These are phyloP conservation scores for Struthio camelus DNA, from an alignment of 2,113 vertebrate species.

Conservation along the genomic window DNA sequence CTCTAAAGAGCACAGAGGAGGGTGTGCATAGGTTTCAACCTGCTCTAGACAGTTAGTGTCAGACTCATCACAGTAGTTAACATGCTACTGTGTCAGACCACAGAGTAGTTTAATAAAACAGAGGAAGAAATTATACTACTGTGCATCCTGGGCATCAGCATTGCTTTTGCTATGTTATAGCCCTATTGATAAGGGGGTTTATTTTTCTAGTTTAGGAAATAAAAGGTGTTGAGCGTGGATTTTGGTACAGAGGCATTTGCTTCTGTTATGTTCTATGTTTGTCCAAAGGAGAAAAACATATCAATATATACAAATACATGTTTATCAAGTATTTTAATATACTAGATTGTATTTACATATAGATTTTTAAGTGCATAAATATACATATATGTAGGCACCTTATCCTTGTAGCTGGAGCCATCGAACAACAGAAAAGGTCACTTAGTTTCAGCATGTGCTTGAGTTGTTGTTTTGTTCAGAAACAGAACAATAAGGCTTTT, in stretches of 20 bases:
- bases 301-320: neutral
- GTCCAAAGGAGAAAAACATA: neutral
- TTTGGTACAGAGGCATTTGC: neutral
- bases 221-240: neutral
- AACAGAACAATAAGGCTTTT: neutral
- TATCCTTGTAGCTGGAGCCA: neutral
- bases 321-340: neutral
- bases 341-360: neutral
- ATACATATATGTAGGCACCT: neutral
- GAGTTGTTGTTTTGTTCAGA: conserved; percentile 15
- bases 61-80: neutral
- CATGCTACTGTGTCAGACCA: neutral
- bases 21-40: neutral
- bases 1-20: neutral
- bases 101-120: neutral
- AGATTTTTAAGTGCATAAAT: neutral
- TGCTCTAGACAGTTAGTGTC: neutral
- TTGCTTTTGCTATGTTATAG: neutral
- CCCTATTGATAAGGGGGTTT: neutral
- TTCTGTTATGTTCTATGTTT: neutral
- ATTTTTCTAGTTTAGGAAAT: neutral
- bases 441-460: neutral
- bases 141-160: neutral
- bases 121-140: neutral
- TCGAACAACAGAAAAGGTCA: neutral